Conservation (phyloP, 2,113 vertebrate species). For the Vulpes lagopus region DNA sequence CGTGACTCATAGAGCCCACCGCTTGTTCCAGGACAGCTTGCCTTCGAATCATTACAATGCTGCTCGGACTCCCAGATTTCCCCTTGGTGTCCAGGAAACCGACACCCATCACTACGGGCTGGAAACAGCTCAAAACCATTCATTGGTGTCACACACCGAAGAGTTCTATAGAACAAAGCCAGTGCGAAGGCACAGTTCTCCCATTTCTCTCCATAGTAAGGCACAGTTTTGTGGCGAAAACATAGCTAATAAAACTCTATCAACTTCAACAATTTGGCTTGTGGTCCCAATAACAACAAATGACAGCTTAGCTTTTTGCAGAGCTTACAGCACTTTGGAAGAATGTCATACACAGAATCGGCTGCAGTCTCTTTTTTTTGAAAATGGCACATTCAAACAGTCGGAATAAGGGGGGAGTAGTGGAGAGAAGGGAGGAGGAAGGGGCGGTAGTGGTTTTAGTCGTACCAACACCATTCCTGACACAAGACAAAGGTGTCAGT, state of each 20-base stretch:
- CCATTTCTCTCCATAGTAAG: conserved; percentile 84
- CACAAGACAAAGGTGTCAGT: neutral
- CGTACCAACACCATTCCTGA: neutral
- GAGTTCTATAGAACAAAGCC: conserved; percentile 79
- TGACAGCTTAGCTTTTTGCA: conserved; percentile 78
- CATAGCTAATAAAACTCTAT: conserved; percentile 86
- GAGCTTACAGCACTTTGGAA: conserved; percentile 82
- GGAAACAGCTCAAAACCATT: conserved; percentile 81
- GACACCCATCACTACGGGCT: conserved; percentile 71
- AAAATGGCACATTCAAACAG: conserved; percentile 23
- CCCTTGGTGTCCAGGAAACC: conserved; percentile 75
- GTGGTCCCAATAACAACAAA: conserved; percentile 76
- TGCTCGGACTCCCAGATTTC: conserved; percentile 80
- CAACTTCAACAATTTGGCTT: conserved; percentile 83
- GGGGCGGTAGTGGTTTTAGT: neutral
- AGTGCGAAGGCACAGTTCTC: conserved; percentile 82
- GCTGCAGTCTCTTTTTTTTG: conserved; percentile 25
- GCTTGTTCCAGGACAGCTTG: conserved; percentile 39
- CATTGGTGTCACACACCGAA: conserved; percentile 84
- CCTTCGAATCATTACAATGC: conserved; percentile 23
- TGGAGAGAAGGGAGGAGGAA: neutral
- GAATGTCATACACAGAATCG: neutral
- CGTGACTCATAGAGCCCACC: neutral
- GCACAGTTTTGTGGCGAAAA: conserved; percentile 83
- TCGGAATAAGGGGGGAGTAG: conserved; percentile 7